Conservation (phyloP, 2,113 vertebrate genomes). For the Cebus imitator region DNA sequence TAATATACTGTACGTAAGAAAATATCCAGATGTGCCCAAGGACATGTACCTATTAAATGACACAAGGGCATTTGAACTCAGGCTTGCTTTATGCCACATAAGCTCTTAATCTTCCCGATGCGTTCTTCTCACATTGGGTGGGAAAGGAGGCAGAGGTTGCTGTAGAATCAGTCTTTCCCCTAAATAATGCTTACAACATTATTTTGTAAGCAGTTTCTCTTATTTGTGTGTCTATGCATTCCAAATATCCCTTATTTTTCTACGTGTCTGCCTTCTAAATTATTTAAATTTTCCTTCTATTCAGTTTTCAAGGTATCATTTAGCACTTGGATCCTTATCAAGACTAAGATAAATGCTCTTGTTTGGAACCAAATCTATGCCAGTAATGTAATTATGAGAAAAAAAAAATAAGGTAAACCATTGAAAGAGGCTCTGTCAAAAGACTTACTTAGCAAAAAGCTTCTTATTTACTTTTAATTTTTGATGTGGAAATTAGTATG, state of each 20-base stretch:
- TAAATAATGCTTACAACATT: neutral
- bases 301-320: conserved; percentile 3
- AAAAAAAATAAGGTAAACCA: conserved; percentile 34
- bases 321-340: conserved; percentile 22
- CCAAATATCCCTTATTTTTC: neutral
- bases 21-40: neutral
- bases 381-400: conserved; percentile 45
- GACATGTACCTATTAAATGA: neutral
- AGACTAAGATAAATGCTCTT: conserved; percentile 46
- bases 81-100: neutral
- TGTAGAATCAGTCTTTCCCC: neutral
- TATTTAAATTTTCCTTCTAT: conserved; percentile 1
- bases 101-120: neutral
- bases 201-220: neutral
- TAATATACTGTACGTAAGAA: neutral
- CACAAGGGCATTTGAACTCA: neutral
- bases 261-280: neutral
- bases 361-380: conserved; percentile 6
- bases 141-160: neutral
- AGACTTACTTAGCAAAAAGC: conserved; percentile 21
- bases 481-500: conserved; percentile 62
- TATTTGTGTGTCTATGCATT: neutral
- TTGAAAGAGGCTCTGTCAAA: conserved; percentile 33
- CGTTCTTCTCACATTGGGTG: neutral
- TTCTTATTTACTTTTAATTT: conserved; percentile 51